Conservation (phyloP, 2,797 vertebrate species). For the Malacoraja senta region DNA sequence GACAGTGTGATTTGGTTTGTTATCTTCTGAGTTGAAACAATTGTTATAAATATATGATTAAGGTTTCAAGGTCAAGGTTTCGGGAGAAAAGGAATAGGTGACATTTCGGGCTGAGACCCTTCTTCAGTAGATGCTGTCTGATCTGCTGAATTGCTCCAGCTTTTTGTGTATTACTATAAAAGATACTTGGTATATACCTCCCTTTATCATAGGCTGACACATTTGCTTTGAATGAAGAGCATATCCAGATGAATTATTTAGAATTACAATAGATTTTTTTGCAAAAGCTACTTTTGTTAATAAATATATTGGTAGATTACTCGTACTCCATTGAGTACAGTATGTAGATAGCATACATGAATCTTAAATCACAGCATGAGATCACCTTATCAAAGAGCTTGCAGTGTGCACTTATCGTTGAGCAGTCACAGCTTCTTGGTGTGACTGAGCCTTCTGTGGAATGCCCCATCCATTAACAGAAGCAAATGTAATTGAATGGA, state of each 20-base stretch:
- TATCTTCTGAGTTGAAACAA: neutral
- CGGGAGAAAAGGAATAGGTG: no score
- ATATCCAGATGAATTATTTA: neutral
- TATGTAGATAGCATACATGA: neutral
- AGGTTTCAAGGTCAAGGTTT: neutral
- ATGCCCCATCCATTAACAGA: neutral
- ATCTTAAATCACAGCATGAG: neutral
- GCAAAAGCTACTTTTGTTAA: neutral
- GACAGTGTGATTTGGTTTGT: neutral
- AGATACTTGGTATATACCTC: neutral
- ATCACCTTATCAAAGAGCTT: neutral
- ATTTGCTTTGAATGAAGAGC: neutral
- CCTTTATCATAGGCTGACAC: neutral
- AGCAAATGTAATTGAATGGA: neutral
- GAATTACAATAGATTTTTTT: neutral
- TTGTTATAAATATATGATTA: neutral
- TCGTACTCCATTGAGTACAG: no score
- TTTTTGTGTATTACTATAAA: neutral
- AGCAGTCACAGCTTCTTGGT: neutral
- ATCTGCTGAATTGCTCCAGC: no score
- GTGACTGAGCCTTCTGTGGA: neutral
- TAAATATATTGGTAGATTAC: neutral
- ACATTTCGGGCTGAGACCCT: no score
- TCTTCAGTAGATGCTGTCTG: no score
- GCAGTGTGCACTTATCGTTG: neutral